Conservation (phyloP, 2,113 vertebrate species). For the Pantherophis guttatus region DNA sequence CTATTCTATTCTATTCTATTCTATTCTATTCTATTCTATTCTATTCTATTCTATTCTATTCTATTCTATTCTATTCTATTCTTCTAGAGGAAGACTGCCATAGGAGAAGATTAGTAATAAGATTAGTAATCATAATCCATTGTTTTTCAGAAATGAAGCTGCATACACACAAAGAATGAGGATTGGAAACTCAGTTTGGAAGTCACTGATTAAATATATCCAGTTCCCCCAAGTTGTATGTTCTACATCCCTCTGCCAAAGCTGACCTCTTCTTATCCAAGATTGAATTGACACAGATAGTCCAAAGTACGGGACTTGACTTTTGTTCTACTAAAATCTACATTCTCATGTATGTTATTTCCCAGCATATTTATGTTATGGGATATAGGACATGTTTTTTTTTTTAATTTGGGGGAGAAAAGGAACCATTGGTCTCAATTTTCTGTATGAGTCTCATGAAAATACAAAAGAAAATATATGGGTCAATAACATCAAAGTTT, state of each 20-base stretch:
- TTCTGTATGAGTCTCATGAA: conserved; percentile 73
- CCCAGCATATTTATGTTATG: conserved; percentile 38
- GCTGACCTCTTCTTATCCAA: neutral
- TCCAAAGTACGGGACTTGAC: neutral
- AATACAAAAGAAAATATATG: conserved; percentile 67
- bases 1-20: no score
- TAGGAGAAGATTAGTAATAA: neutral
- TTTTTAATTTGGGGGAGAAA: conserved; percentile 47
- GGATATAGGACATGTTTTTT: neutral
- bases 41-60: no score
- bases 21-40: no score
- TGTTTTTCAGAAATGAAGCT: neutral
- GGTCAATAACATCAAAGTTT: conserved; percentile 51
- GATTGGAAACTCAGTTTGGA: neutral
- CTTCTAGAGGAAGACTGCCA: neutral
- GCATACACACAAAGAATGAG: neutral
- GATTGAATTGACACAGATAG: neutral
- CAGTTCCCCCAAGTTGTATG: neutral
- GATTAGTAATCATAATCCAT: neutral
- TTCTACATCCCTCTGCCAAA: neutral
- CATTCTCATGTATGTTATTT: neutral
- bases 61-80: no score
- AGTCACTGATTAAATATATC: neutral
- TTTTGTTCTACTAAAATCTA: neutral
- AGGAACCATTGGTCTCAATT: conserved; percentile 63